Percentiles rank a stretch among this genome's conserved stretches.
These are phyloP conservation scores for Chelonia mydas DNA, from an alignment of 2,797 vertebrate species.

Conservation along the genomic window DNA sequence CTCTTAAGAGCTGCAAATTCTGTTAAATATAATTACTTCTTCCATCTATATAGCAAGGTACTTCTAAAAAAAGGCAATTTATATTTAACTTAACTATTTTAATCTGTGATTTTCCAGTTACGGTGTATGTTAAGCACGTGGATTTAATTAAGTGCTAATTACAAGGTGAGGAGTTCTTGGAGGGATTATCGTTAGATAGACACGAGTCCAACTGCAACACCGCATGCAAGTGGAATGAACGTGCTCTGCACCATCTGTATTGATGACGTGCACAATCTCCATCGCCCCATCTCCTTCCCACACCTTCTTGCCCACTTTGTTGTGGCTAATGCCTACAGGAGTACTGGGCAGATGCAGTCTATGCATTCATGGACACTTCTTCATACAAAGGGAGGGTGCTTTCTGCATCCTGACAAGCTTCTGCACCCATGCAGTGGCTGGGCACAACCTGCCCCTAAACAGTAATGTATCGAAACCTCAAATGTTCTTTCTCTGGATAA, in stretches of 20 bases:
- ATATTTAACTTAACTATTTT: constrained; percentile 54
- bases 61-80: constrained; percentile 25
- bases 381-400: background rate
- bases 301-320: background rate
- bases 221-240: background rate
- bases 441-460: background rate
- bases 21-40: constrained; percentile 46
- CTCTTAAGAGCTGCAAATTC: constrained; percentile 41
- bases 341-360: rapidly evolving
- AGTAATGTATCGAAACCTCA: constrained; percentile 38
- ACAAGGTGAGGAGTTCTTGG: constrained; percentile 64
- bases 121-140: constrained; percentile 48
- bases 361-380: background rate
- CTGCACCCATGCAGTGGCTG: background rate
- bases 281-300: background rate
- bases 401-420: rapidly evolving
- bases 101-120: constrained; percentile 52
- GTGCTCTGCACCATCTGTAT: rapidly evolving
- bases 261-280: background rate
- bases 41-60: constrained; percentile 42
- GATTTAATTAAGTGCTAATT: constrained; percentile 62
- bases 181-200: constrained; percentile 62
- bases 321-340: background rate
- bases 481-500: background rate
- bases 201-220: constrained; percentile 37